phyloP scores from a whole-genome alignment of 2,113 vertebrate genomes.

The Ptychochromis oligacanthus region DNA sequence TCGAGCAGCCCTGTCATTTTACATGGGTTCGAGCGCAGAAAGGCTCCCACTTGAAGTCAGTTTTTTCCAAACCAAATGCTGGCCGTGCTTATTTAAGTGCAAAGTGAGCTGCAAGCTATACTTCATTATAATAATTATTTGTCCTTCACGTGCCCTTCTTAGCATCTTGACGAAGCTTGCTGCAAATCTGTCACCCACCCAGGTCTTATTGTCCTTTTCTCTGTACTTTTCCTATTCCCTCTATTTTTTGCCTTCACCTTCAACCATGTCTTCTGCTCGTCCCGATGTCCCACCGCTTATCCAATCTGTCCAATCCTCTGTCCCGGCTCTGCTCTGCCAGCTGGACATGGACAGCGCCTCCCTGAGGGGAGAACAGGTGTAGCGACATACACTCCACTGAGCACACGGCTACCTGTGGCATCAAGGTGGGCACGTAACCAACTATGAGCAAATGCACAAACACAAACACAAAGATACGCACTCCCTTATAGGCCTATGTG shows the following conservation, averaged over 20 bases:
- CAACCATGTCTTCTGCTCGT: conserved; percentile 61
- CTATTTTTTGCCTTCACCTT: conserved; percentile 72
- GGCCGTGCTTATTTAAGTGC: background rate
- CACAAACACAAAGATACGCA: background rate
- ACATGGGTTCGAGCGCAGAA: background rate
- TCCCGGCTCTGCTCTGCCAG: conserved; percentile 67
- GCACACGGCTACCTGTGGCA: conserved; percentile 77
- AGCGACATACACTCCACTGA: conserved; percentile 70
- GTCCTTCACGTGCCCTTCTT: conserved; percentile 5
- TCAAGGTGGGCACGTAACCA: conserved; percentile 30
- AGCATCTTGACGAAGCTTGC: background rate
- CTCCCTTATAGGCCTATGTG: background rate
- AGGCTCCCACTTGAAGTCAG: background rate
- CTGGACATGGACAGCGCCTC: conserved; percentile 73
- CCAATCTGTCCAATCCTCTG: conserved; percentile 76
- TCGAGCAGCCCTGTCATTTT: too few relatives aligned
- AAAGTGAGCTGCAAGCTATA: background rate
- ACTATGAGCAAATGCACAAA: conserved; percentile 25
- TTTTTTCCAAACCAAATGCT: background rate
- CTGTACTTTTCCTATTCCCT: conserved; percentile 55
- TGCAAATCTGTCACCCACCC: background rate
- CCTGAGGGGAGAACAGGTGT: conserved; percentile 78
- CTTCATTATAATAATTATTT: background rate
- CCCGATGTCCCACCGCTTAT: conserved; percentile 65
- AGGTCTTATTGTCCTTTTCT: conserved; percentile 3